These are phyloP conservation scores for Halcyon badia DNA, from an alignment of 2,797 vertebrate species.

Conservation along the genomic window DNA sequence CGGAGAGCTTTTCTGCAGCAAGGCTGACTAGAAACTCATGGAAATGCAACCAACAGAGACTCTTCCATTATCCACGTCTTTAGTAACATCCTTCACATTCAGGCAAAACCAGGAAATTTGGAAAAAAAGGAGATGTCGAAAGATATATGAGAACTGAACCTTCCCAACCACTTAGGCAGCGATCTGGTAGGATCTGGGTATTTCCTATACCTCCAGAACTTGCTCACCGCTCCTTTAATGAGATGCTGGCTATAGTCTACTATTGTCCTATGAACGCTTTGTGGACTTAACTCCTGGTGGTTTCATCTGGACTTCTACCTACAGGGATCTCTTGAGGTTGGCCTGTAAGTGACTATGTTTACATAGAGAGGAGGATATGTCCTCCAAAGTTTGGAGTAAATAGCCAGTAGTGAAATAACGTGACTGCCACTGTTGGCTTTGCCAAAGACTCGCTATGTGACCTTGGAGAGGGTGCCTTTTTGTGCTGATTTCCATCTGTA, in stretches of 20 bases:
- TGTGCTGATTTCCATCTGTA: background rate
- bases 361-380: background rate
- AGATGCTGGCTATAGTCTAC: background rate
- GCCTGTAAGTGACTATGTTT: background rate
- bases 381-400: background rate
- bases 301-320: background rate
- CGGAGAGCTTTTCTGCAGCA: background rate
- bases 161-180: background rate
- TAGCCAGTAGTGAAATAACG: background rate
- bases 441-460: background rate
- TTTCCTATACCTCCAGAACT: background rate
- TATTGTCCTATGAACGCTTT: background rate
- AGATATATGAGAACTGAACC: background rate
- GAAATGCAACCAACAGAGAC: background rate
- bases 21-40: background rate
- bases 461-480: background rate
- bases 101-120: background rate
- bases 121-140: background rate
- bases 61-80: background rate
- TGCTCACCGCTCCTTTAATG: background rate
- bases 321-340: background rate
- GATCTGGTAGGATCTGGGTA: background rate
- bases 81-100: background rate
- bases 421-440: fast-evolving
- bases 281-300: background rate